Conservation (phyloP, 2,797 vertebrate species). For the Enteromius argenteus region DNA sequence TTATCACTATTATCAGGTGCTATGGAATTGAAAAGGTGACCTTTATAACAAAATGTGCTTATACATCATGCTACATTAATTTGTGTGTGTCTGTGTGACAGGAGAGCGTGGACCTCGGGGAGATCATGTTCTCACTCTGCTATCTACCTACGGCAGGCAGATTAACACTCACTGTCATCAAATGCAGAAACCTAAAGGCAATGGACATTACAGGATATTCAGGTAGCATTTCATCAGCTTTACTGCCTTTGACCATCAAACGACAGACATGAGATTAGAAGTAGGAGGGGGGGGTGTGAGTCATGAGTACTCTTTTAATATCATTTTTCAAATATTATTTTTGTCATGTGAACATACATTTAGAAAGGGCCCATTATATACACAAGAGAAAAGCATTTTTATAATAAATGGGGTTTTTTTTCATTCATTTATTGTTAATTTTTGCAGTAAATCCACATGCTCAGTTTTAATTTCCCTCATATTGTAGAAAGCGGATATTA, state of each 20-base stretch:
- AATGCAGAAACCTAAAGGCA: slow-evolving; percentile 98
- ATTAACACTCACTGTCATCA: slow-evolving; percentile 97
- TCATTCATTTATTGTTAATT: no score
- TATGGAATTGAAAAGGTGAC: not conserved
- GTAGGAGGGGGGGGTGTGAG: not conserved
- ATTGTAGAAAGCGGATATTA: not conserved
- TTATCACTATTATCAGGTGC: slow-evolving; percentile 1
- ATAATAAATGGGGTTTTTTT: no score
- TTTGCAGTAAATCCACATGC: no score
- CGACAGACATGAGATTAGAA: not conserved
- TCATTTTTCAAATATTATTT: not conserved
- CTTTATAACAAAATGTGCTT: not conserved
- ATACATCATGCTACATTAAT: slow-evolving; percentile 40
- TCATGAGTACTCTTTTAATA: not conserved
- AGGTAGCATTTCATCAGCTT: slow-evolving; percentile 75
- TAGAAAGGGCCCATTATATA: not conserved
- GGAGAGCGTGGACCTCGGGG: slow-evolving; percentile 98
- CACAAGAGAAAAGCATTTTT: no score
- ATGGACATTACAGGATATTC: slow-evolving; percentile 99
- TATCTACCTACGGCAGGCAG: slow-evolving; percentile 97
- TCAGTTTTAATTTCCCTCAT: not conserved
- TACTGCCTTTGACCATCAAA: not conserved
- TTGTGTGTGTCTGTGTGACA: slow-evolving; percentile 66
- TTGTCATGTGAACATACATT: not conserved
- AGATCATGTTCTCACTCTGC: slow-evolving; percentile 99